Percentiles rank a stretch among this genome's conserved stretches.
These are phyloP conservation scores for Ageneiosus marmoratus DNA, from an alignment of 2,113 vertebrate species.

Conservation along the genomic window DNA sequence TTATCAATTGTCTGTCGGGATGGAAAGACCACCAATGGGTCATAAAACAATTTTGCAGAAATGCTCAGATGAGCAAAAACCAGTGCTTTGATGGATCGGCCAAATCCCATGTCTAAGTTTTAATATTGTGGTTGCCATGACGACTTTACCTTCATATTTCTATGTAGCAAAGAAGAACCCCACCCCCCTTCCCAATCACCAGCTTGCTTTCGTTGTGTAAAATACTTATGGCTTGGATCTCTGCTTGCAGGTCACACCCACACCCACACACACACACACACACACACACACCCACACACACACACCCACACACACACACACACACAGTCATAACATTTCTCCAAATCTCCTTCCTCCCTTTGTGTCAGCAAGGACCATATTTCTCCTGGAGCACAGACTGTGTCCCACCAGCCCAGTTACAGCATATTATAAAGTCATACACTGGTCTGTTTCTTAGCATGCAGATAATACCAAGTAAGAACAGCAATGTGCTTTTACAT, in stretches of 20 bases:
- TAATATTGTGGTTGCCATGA: slow-evolving; percentile 58
- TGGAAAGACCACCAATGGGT: slow-evolving; percentile 22
- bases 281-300: not conserved
- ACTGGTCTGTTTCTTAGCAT: slow-evolving; percentile 29
- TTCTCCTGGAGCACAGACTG: slow-evolving; percentile 26
- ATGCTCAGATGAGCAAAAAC: slow-evolving; percentile 42
- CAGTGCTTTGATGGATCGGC: slow-evolving; percentile 50
- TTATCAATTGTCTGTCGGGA: not conserved
- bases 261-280: too few species aligned
- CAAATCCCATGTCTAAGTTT: slow-evolving; percentile 47
- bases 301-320: slow-evolving; percentile 21
- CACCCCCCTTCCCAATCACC: too few species aligned
- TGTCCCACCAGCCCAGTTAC: slow-evolving; percentile 23
- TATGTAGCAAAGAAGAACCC: slow-evolving; percentile 34
- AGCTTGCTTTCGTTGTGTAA: slow-evolving; percentile 24
- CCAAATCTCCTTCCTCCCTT: not conserved
- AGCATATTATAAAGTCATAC: slow-evolving; percentile 36
- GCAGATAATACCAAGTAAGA: slow-evolving; percentile 21
- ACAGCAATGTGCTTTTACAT: slow-evolving; percentile 4
- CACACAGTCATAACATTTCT: not conserved
- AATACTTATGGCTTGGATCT: slow-evolving; percentile 39
- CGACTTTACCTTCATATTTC: slow-evolving; percentile 54
- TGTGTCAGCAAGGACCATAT: slow-evolving; percentile 41
- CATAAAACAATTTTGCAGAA: slow-evolving; percentile 44
- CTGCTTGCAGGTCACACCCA: slow-evolving; percentile 15